phyloP scores from a whole-genome alignment of 2,888 invertebrate genomes.

The Drosophila paranaensis region DNA sequence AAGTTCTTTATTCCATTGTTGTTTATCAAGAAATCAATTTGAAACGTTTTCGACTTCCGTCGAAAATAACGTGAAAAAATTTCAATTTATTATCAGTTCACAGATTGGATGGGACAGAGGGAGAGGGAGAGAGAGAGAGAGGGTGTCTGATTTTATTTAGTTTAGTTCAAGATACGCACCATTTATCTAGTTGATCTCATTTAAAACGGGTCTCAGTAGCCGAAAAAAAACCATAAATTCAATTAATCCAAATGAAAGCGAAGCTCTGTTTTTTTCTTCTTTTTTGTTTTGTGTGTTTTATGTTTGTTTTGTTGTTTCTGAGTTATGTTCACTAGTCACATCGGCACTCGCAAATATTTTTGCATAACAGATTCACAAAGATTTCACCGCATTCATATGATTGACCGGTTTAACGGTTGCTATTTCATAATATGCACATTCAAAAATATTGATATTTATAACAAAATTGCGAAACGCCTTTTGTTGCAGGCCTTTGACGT shows the following conservation, averaged over 20 bases:
- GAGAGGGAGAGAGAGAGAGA: background rate
- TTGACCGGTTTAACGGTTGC: conserved; percentile 46
- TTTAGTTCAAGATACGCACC: conserved; percentile 71
- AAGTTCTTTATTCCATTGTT: conserved; percentile 14
- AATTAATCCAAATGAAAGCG: conserved; percentile 69
- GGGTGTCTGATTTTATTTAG: conserved; percentile 23
- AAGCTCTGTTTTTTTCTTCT: conserved; percentile 21
- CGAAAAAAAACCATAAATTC: conserved; percentile 34
- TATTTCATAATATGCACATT: conserved; percentile 55
- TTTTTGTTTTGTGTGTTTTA: conserved; percentile 25
- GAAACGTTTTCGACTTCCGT: conserved; percentile 46
- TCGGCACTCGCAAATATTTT: conserved; percentile 57
- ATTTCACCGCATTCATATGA: conserved; percentile 45
- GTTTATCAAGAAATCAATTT: conserved; percentile 44
- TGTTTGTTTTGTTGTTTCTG: conserved; percentile 23
- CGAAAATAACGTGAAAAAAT: conserved; percentile 44
- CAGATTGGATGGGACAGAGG: background rate
- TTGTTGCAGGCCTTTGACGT: conserved; percentile 3
- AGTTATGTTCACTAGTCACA: conserved; percentile 42
- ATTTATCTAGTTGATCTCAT: conserved; percentile 80
- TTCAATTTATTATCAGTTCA: conserved; percentile 54
- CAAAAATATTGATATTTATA: conserved; percentile 22
- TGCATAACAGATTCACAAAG: conserved; percentile 55
- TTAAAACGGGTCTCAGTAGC: conserved; percentile 61
- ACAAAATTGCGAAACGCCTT: conserved; percentile 25